Base-by-base conservation (phyloP, 2,113 vertebrate species). In the Platichthys stellatus region DNA sequence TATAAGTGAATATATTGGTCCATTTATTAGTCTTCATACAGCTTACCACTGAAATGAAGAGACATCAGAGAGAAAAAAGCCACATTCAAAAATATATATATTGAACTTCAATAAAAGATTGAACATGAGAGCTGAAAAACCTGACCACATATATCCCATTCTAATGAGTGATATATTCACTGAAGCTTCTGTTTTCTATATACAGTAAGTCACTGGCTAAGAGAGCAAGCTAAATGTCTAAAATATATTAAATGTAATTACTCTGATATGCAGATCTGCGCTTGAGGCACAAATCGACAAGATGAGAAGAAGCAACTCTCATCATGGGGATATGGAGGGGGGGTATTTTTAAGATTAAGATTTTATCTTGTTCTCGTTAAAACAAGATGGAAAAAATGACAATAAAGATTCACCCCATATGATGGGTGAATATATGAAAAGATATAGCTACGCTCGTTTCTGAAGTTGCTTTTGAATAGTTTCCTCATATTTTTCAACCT, bases 211-310 rank as follows among this genome's bases (percentile, higher is more conserved):
- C 60, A 64, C 28, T 40, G 65, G 0, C 10, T 43, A 43, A 54
- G 43, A 58, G 31, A 15, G n/a, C 18, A 56, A n/a, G 56, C 69
- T 67, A 53, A 73, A 51, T 73, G 63, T 24, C 62, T 54, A 18
- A 15, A 59, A 59, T 26, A 66, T 78, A 69, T 38, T 24, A 64
- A 70, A 58, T 78, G 43, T 26, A 71, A 78, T 49, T 28, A 66
- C 51, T 53, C 60, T 53, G 35, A 66, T 61, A 65, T 76, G 56
- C 62, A 26, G 56, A 18, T 47, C 65, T n/a, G 12, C 23, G 47
- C 60, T 45, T 35, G 28, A 71, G 56, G 43, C 53, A n/a, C 38
- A 26, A 71, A 71, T 28, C 56, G 26, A 59, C 43, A 61, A 26
- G 58, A 69, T 11, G 17, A 63, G 35, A 21, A 12, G 23, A 35